phyloP scores from a whole-genome alignment of 2,797 vertebrate genomes.

The Erpetoichthys calabaricus region DNA sequence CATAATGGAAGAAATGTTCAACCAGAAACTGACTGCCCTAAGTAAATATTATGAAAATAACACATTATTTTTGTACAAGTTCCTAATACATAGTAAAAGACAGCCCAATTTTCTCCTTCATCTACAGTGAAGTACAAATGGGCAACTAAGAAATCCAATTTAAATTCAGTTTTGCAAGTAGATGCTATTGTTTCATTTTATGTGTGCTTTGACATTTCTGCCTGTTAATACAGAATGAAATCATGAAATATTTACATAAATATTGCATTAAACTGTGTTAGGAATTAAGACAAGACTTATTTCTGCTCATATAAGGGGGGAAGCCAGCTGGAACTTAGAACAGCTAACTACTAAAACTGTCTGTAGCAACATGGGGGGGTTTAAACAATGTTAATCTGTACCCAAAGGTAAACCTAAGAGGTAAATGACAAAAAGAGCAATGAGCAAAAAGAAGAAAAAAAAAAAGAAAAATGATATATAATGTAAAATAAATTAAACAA shows the following conservation, averaged over 20 bases:
- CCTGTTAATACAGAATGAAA: conserved; percentile 63
- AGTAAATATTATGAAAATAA: conserved; percentile 56
- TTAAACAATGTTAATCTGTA: no score
- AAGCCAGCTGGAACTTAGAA: conserved; percentile 18
- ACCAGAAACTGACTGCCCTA: conserved; percentile 2
- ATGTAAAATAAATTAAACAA: no score
- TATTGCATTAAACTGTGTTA: conserved; percentile 67
- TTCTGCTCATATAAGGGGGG: conserved; percentile 30
- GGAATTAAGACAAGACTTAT: conserved; percentile 59
- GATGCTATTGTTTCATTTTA: conserved; percentile 73
- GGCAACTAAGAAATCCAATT: conserved; percentile 62
- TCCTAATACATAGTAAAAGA: conserved; percentile 67
- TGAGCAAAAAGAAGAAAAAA: no score
- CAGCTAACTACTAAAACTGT: no score
- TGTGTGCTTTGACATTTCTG: conserved; percentile 75
- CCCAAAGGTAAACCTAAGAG: no score
- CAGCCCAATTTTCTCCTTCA: conserved; percentile 58
- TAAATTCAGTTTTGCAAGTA: conserved; percentile 62
- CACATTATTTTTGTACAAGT: conserved; percentile 67
- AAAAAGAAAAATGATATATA: no score
- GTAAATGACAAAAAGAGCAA: no score
- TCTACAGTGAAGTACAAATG: conserved; percentile 51
- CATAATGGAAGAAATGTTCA: no score
- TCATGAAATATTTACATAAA: conserved; percentile 68
- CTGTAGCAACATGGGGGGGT: no score